phyloP scores from a whole-genome alignment of 2,113 vertebrate genomes.

The Rhagologus leucostigma region DNA sequence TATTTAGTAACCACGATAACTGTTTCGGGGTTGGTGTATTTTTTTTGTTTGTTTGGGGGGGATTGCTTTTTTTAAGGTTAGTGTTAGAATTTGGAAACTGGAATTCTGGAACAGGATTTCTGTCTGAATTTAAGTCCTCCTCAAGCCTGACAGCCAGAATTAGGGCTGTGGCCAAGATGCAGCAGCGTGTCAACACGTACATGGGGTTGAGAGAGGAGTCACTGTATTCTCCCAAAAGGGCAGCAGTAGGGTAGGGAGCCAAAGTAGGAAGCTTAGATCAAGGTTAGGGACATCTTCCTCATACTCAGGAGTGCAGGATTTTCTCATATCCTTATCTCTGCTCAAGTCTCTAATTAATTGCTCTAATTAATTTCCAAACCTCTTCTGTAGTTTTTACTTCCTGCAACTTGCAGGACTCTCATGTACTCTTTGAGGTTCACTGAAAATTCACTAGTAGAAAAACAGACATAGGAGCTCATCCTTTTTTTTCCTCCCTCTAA shows the following conservation, averaged over 20 bases:
- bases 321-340: background rate
- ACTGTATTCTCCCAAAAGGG: background rate
- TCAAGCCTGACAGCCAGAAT: background rate
- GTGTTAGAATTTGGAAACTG: background rate
- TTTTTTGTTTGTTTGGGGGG: background rate
- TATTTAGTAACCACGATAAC: background rate
- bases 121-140: background rate
- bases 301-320: background rate
- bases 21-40: background rate
- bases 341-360: background rate
- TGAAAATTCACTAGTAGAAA: background rate
- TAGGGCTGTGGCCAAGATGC: background rate
- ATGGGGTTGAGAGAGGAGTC: background rate
- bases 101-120: background rate
- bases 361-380: background rate
- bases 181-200: background rate
- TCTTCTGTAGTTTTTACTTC: background rate
- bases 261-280: background rate
- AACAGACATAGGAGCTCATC: background rate
- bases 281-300: background rate
- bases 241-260: background rate
- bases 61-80: background rate
- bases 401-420: background rate
- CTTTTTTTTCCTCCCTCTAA: fast-evolving
- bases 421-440: background rate